phyloP scores from a whole-genome alignment of 2,888 invertebrate genomes.

The Dorcus parallelipipedus region DNA sequence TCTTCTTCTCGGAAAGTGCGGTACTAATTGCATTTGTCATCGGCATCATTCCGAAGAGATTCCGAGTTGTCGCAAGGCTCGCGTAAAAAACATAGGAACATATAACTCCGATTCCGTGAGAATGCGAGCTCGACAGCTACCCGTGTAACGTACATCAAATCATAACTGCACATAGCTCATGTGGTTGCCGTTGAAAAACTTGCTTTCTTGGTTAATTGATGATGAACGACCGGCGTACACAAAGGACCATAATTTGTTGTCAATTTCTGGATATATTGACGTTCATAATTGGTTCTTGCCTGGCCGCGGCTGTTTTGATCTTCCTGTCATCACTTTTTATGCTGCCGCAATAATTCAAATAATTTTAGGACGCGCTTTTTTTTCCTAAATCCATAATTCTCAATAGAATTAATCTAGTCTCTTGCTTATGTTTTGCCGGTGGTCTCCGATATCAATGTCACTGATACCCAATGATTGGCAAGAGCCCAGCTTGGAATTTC shows the following conservation, averaged over 20 bases:
- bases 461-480: slow-evolving; percentile 11
- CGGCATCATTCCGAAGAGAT: slow-evolving; percentile 22
- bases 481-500: slow-evolving; percentile 12
- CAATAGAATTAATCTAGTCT: background rate
- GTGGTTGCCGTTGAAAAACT: slow-evolving; percentile 37
- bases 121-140: slow-evolving; percentile 31
- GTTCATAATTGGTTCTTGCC: slow-evolving; percentile 43
- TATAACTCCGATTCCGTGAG: slow-evolving; percentile 27
- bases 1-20: slow-evolving; percentile 19
- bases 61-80: slow-evolving; percentile 21
- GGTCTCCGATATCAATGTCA: slow-evolving; percentile 3
- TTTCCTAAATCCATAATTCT: background rate
- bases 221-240: slow-evolving; percentile 48
- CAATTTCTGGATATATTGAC: slow-evolving; percentile 50
- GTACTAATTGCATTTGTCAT: slow-evolving; percentile 29
- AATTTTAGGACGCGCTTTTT: background rate
- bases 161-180: slow-evolving; percentile 31
- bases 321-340: slow-evolving; percentile 5
- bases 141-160: slow-evolving; percentile 34
- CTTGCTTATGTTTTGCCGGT: slow-evolving; percentile 1
- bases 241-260: slow-evolving; percentile 52
- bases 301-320: slow-evolving; percentile 13
- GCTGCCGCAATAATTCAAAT: slow-evolving; percentile 5
- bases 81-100: slow-evolving; percentile 24
- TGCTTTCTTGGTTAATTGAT: slow-evolving; percentile 44